Percentiles rank a stretch among this genome's conserved stretches.
These are phyloP conservation scores for Pogonomyrmex barbatus DNA, from an alignment of 1,140 invertebrate species.

Conservation along the genomic window DNA sequence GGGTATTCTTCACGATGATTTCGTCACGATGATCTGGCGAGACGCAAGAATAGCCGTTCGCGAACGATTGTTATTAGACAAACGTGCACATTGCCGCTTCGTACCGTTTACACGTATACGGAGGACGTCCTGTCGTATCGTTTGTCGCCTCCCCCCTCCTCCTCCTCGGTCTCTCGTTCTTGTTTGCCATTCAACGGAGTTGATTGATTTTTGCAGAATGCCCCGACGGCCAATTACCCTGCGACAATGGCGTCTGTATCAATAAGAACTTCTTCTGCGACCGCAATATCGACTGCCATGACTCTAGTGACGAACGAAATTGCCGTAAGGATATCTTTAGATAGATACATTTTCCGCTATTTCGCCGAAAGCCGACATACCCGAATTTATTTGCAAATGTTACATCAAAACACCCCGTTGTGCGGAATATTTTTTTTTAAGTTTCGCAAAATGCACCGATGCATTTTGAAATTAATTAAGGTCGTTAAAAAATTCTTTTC, in stretches of 20 bases:
- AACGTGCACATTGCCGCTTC: conserved; percentile 54
- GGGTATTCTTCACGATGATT: conserved; percentile 38
- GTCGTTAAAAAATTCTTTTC: conserved; percentile 27
- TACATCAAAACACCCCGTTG: neutral
- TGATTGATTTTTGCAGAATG: conserved; percentile 82
- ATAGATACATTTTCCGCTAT: conserved; percentile 24
- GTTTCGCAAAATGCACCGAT: neutral
- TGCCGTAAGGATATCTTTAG: conserved; percentile 88
- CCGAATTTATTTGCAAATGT: neutral
- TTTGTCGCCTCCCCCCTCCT: neutral
- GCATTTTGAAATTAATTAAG: neutral
- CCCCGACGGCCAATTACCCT: conserved; percentile 86
- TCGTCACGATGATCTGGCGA: neutral
- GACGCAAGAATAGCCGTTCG: conserved; percentile 17
- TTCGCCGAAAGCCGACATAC: neutral
- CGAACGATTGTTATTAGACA: conserved; percentile 10
- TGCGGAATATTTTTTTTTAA: neutral
- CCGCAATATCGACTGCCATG: conserved; percentile 88
- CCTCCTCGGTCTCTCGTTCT: no score
- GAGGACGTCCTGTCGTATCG: neutral
- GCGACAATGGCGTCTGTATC: conserved; percentile 88
- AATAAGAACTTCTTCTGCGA: conserved; percentile 87
- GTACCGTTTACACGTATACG: conserved; percentile 9
- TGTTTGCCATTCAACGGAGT: conserved; percentile 32
- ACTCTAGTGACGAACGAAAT: conserved; percentile 90